These are phyloP conservation scores for Astreopora myriophthalma DNA, from an alignment of 64 coral and sea anemone genomes.

Conservation along the genomic window DNA sequence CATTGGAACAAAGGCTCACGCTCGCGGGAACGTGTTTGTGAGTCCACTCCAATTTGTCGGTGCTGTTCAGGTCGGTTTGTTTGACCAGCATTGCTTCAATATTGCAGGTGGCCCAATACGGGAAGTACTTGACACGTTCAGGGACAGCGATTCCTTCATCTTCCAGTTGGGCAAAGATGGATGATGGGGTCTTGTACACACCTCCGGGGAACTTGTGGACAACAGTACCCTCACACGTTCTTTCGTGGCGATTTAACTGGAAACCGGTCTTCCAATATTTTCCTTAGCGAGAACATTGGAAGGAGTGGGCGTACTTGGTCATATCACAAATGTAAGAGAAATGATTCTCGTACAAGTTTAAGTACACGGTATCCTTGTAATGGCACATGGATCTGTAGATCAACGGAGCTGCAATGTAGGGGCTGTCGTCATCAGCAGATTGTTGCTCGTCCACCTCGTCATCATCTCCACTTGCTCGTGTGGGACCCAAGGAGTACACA, in stretches of 20 bases:
- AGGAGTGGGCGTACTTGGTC: slow-evolving; percentile 9
- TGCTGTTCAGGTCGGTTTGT: background rate
- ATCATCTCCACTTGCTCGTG: background rate
- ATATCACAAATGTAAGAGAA: slow-evolving; percentile 38
- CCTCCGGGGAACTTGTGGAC: slow-evolving; percentile 23
- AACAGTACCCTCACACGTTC: background rate
- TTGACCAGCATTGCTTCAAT: slow-evolving; percentile 15
- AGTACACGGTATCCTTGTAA: slow-evolving; percentile 24
- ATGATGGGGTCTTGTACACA: background rate
- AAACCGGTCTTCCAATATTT: slow-evolving; percentile 37
- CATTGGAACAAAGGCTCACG: slow-evolving; percentile 12
- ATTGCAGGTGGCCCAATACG: slow-evolving; percentile 32
- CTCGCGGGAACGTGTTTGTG: slow-evolving; percentile 23
- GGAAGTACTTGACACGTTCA: background rate
- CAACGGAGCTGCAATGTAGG: background rate
- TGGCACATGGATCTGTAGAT: background rate
- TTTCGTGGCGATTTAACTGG: background rate
- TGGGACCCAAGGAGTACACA: background rate
- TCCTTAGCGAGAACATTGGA: slow-evolving; percentile 15
- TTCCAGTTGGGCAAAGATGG: slow-evolving; percentile 31
- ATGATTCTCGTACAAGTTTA: slow-evolving; percentile 40
- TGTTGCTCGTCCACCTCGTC: background rate
- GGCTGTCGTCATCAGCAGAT: background rate
- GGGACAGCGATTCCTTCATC: slow-evolving; percentile 24
- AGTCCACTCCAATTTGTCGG: slow-evolving; percentile 5